These are phyloP conservation scores for Athene cunicularia DNA, from an alignment of 2,113 vertebrate species.

Conservation along the genomic window DNA sequence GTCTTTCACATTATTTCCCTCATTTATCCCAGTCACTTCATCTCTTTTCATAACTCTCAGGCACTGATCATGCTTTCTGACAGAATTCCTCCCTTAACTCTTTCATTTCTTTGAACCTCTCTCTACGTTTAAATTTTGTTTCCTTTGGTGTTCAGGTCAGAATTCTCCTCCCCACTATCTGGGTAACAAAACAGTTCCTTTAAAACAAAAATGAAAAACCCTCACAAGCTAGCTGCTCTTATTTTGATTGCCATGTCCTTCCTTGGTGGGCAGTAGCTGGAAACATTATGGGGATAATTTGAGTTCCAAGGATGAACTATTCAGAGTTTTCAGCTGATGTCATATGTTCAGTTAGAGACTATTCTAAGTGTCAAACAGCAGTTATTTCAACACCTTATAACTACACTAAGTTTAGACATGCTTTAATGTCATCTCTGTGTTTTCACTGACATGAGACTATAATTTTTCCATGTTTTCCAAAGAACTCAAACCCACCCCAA, in stretches of 20 bases:
- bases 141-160: not conserved
- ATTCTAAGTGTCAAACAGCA: not conserved
- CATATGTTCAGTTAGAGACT: not conserved
- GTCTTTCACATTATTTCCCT: not conserved
- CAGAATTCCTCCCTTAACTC: not conserved
- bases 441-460: not conserved
- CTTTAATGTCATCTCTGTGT: not conserved
- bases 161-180: not conserved
- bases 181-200: not conserved
- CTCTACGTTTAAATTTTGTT: not conserved
- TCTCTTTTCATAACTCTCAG: not conserved
- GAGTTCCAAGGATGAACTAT: not conserved
- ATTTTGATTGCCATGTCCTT: not conserved
- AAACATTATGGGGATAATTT: not conserved
- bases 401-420: not conserved
- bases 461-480: not conserved
- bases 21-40: not conserved
- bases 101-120: not conserved
- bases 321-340: not conserved
- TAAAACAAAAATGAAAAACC: not conserved
- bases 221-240: not conserved
- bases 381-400: not conserved
- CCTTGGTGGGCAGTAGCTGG: not conserved
- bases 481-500: not conserved
- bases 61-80: not conserved